Evolutionary conservation across 1,140 invertebrate genomes (phyloP), one percentile per base, ranked within the genome.

Genomic region (Bemisia tabaci): DNA sequence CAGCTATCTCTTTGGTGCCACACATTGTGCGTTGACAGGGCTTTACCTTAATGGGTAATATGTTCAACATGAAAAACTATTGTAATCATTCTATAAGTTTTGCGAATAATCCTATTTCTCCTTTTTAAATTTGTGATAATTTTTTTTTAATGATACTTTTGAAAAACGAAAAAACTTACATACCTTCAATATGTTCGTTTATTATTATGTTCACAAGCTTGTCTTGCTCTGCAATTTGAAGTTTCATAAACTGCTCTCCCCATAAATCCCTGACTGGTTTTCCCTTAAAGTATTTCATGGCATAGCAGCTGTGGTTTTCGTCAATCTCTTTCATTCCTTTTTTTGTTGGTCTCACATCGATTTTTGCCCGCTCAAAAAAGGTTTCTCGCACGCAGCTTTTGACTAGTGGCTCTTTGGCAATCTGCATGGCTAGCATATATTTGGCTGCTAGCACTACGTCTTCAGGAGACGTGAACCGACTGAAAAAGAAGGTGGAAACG

Each of bases 341-440:
- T 73, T 94, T 92, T 0, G 95, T 99, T 1, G 97, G 95, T 1
- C 77, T 75, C 0, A 94, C 85, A 66, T 83, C 83, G 12, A 99
- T 76, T 65, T 90, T 91, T 0, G 95, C 94, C 63, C 92, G 79
- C 77, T 98, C 93, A 75, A 90, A 91, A 76, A 92, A 95, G n/a
- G 88, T 86, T 76, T 95, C 89, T 1, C 97, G 79, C 1, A 97
- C 83, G 68, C 87, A 89, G 73, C 88, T 87, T 0, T 95, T 80
- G 0, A 98, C 87, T 24, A 92, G 76, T 0, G 97, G 96, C 76
- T 99, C 95, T 59, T 90, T 82, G 0, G 94, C 89, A 26, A 99
- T 77, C 76, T 98, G 95, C 70, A 90, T 89, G 0, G 95, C 92
- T 0, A 98, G 91, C 87, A 99, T 95, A 75, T 92, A 91, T 72